A percentile compares a stretch with the other conserved stretches of the same genome.
These are phyloP conservation scores for Drosophila neonasuta DNA, from an alignment of 2,888 invertebrate genomes.

Conservation along the genomic window DNA sequence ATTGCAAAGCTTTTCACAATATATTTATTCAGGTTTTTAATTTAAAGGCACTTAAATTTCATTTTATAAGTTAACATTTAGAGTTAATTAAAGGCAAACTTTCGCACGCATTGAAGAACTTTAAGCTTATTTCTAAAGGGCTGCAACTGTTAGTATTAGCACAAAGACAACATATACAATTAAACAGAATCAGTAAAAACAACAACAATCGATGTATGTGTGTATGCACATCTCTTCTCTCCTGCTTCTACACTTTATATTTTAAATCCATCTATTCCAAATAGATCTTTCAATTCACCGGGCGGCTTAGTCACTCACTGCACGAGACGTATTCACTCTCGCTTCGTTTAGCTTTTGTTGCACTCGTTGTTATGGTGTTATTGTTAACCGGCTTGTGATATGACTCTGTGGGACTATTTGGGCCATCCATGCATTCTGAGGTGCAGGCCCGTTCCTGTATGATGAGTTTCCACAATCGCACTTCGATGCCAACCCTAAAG, in stretches of 20 bases:
- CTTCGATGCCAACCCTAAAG: slow-evolving; percentile 87
- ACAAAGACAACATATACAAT: slow-evolving; percentile 65
- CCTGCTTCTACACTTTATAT: slow-evolving; percentile 17
- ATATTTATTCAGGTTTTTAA: slow-evolving; percentile 52
- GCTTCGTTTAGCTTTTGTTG: slow-evolving; percentile 64
- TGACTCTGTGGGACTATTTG: slow-evolving; percentile 53
- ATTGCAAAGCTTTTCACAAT: slow-evolving; percentile 46
- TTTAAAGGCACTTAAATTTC: slow-evolving; percentile 71
- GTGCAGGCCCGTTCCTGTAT: slow-evolving; percentile 78
- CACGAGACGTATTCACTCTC: slow-evolving; percentile 81
- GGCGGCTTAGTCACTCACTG: slow-evolving; percentile 71
- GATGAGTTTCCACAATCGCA: slow-evolving; percentile 93
- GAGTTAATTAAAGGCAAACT: slow-evolving; percentile 37
- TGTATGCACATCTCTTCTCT: slow-evolving; percentile 25
- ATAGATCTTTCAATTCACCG: slow-evolving; percentile 17
- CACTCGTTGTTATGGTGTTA: slow-evolving; percentile 58
- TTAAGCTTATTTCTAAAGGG: slow-evolving; percentile 44
- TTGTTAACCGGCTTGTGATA: slow-evolving; percentile 62
- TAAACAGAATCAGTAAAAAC: slow-evolving; percentile 60
- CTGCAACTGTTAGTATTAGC: slow-evolving; percentile 43
- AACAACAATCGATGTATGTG: slow-evolving; percentile 49
- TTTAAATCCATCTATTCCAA: slow-evolving; percentile 20
- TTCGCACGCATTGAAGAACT: slow-evolving; percentile 36
- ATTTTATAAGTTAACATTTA: slow-evolving; percentile 69
- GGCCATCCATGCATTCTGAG: slow-evolving; percentile 59